phyloP scores from a whole-genome alignment of 2,113 vertebrate species.

The Nansenia antarctica region DNA sequence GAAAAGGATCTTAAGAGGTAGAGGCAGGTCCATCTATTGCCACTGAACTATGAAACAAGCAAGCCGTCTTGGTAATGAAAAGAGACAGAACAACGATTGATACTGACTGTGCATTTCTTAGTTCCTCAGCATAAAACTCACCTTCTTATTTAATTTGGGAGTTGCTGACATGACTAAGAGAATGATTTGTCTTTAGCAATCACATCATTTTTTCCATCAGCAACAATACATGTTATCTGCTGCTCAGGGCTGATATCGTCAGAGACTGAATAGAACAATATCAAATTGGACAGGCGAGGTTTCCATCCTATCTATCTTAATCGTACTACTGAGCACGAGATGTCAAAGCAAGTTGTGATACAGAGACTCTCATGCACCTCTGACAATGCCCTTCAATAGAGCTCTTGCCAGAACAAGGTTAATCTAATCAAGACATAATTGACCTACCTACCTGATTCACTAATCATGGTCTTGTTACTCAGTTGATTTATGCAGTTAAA shows the following conservation, averaged over 20 bases:
- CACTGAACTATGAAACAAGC: too few species aligned
- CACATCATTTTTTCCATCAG: neutral
- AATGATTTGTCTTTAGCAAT: slow-evolving; percentile 1
- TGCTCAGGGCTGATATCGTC: neutral
- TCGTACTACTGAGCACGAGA: neutral
- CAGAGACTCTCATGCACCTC: neutral
- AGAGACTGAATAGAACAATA: neutral
- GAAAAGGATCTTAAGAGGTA: too few species aligned
- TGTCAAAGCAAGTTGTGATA: neutral
- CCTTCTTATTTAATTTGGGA: neutral
- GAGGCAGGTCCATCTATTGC: too few species aligned
- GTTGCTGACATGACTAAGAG: neutral
- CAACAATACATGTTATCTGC: neutral
- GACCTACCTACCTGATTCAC: neutral
- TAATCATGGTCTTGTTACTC: neutral
- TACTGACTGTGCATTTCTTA: neutral
- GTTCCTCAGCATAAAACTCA: neutral
- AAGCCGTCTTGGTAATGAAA: neutral
- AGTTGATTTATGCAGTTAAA: too few species aligned
- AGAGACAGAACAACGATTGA: neutral
- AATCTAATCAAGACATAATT: neutral
- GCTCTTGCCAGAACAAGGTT: neutral
- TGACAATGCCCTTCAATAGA: neutral
- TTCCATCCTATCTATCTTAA: neutral
- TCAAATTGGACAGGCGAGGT: neutral